phyloP scores from a whole-genome alignment of 2,113 vertebrate species.

The Symphodus melops region DNA sequence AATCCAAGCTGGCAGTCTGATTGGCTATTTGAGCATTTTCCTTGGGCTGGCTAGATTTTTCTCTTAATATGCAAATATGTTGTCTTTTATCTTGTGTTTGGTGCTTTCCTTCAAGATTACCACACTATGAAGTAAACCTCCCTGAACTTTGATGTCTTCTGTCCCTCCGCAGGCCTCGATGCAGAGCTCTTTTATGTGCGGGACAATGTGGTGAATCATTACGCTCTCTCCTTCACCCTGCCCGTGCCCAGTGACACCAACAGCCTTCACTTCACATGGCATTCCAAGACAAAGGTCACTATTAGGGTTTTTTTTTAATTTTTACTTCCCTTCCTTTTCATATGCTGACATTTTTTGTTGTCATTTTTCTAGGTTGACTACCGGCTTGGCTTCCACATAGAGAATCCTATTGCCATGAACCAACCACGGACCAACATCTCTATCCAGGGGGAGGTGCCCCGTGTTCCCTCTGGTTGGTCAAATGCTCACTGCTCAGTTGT shows the following conservation, averaged over 20 bases:
- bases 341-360: not conserved
- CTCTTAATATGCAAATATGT: slow-evolving; percentile 8
- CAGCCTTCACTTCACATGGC: slow-evolving; percentile 96
- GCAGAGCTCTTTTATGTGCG: slow-evolving; percentile 97
- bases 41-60: slow-evolving; percentile 5
- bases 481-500: not conserved
- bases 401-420: slow-evolving; percentile 92
- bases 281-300: slow-evolving; percentile 90
- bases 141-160: not conserved
- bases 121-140: not conserved
- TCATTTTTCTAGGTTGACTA: slow-evolving; percentile 89
- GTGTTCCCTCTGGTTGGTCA: slow-evolving; percentile 88
- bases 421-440: slow-evolving; percentile 94
- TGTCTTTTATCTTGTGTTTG: not conserved
- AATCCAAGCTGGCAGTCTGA: slow-evolving; percentile 25
- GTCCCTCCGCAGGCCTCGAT: slow-evolving; percentile 88
- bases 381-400: slow-evolving; percentile 92
- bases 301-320: too few species aligned
- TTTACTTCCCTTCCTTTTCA: not conserved
- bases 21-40: slow-evolving; percentile 20
- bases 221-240: slow-evolving; percentile 94
- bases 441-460: slow-evolving; percentile 91
- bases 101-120: not conserved
- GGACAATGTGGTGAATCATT: slow-evolving; percentile 93
- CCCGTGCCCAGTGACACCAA: slow-evolving; percentile 94